Conservation (phyloP, 2,113 vertebrate species). For the Zosterops hypoxanthus region DNA sequence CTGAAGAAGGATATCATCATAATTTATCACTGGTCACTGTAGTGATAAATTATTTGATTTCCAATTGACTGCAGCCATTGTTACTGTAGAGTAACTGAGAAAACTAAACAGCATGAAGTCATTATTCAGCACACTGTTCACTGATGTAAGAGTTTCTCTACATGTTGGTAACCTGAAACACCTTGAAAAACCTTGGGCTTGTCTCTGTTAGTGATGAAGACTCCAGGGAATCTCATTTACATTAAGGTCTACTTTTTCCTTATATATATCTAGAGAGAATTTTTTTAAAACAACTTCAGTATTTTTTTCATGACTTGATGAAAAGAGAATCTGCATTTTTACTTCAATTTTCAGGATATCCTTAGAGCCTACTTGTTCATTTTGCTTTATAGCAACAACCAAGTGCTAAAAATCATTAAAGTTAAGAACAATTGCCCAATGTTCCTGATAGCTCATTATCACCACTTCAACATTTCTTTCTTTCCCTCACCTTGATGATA, state of each 20-base stretch:
- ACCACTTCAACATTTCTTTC: neutral
- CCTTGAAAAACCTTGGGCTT: neutral
- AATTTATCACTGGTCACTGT: neutral
- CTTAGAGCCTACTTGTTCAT: neutral
- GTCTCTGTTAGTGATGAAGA: neutral
- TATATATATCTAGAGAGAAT: neutral
- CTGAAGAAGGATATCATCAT: neutral
- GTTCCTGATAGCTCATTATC: constrained; percentile 18
- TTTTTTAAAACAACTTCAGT: neutral
- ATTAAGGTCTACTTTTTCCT: neutral
- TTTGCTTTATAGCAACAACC: neutral
- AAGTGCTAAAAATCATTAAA: constrained; percentile 24
- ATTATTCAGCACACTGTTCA: neutral
- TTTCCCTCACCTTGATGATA: neutral
- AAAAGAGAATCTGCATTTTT: constrained; percentile 14
- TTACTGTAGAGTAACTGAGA: neutral
- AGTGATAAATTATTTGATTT: neutral
- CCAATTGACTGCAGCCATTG: neutral
- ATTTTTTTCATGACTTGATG: neutral
- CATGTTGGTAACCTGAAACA: neutral
- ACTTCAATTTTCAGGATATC: neutral
- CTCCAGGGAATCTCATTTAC: constrained; percentile 4
- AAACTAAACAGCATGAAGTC: neutral
- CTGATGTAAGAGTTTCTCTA: neutral
- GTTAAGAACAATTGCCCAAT: constrained; percentile 14